Evolutionary conservation across 23 tunicate genomes (phyloP), one percentile per base, ranked within the genome.

Genomic region (Clavelina lepadiformis): DNA sequence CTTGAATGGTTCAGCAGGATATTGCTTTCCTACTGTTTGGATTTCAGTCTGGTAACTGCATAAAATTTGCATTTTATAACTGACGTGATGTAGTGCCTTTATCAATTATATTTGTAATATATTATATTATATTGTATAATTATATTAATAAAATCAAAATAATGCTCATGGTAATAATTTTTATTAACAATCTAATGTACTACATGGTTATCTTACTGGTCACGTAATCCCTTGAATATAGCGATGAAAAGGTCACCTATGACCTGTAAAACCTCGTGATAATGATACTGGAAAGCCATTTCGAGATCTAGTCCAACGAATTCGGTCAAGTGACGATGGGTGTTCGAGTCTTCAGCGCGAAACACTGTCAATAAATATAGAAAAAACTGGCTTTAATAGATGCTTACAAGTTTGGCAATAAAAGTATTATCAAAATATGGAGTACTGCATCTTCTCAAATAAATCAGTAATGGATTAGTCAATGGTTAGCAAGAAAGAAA

Each of bases 311-410:
- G 88, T 0, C 99, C 99, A 25, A 94, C 99, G 50, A 94, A 94
- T 75, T 94, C 99, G 7, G 86, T 76, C 62, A 94, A 54, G 54
- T 94, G 99, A n/a, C 99, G 63, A 74, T 94, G 99, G 24, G 99
- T 94, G 77, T 94, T 94, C 31, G 99, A 94, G 45, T 94, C 99
- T 45, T 94, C 99, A 15, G 99, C 99, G 5, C 99, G 76, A 56
- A 94, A 94, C 52, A 94, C 99, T 78, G 49, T 41, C 49, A 41
- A 41, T 41, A 11, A 41, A 11, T 11, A 41, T 15, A 11, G 49
- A 11, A 11, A 41, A 41, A 11, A 11, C 49, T 41, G 49, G 49
- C 15, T 41, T 41, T 15, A 55, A 15, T 11, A 19, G 61, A 55
- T 8, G 11, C n/a, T 11, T 7, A 55, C 15, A 20, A 55, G 61